A percentile compares a stretch with the other conserved stretches of the same genome.
phyloP scores from a whole-genome alignment of 2,113 vertebrate genomes.

The Picathartes gymnocephalus region DNA sequence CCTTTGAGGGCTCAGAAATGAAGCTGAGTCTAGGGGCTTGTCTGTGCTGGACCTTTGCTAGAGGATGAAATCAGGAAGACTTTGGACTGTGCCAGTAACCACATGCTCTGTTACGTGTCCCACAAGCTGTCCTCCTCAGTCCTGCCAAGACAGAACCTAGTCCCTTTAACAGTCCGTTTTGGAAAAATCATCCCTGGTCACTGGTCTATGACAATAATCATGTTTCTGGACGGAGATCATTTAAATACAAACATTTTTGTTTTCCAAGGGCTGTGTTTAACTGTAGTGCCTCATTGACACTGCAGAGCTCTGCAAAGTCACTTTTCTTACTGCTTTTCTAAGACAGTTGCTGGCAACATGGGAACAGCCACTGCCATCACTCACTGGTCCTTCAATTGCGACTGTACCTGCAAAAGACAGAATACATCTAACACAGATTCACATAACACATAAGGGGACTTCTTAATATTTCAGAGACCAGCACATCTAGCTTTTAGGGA shows the following conservation, averaged over 20 bases:
- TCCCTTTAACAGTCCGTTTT: not conserved
- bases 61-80: not conserved
- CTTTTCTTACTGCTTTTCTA: not conserved
- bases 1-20: not conserved
- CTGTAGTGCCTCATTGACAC: not conserved
- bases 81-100: not conserved
- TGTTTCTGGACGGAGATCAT: not conserved
- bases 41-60: not conserved
- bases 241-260: not conserved
- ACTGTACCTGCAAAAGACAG: not conserved
- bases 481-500: not conserved
- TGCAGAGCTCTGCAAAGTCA: not conserved
- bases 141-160: not conserved
- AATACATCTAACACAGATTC: not conserved
- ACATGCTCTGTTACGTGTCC: not conserved
- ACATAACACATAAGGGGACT: not conserved
- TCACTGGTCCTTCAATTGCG: not conserved
- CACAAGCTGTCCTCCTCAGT: not conserved
- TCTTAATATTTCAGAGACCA: not conserved
- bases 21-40: not conserved
- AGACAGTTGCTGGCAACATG: not conserved
- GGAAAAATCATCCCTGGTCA: not conserved
- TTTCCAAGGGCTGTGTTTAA: not conserved
- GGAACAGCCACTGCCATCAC: not conserved
- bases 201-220: not conserved